phyloP scores from a whole-genome alignment of 2,797 vertebrate species.

The Rousettus madagascariensis region DNA sequence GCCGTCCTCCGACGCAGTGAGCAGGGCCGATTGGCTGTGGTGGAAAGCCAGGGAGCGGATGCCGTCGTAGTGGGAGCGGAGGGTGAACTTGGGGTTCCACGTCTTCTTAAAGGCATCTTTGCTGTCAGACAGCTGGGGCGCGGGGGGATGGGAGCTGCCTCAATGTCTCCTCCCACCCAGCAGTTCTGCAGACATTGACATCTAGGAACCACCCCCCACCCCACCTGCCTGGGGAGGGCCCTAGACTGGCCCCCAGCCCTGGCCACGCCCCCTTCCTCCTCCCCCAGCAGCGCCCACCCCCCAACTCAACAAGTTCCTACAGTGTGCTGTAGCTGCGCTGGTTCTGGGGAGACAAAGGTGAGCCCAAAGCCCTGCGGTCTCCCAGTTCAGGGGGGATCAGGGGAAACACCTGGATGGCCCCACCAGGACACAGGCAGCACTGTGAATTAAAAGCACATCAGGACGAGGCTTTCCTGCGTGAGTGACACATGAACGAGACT shows the following conservation, averaged over 20 bases:
- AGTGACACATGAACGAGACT: not conserved
- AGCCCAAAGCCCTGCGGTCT: not conserved
- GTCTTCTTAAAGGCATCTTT: conserved; percentile 93
- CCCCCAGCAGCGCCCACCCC: not conserved
- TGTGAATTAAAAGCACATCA: not conserved
- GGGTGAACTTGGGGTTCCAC: conserved; percentile 94
- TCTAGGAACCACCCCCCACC: not conserved
- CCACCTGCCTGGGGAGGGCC: not conserved
- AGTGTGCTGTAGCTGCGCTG: not conserved
- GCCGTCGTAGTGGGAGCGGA: conserved; percentile 94
- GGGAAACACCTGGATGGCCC: not conserved
- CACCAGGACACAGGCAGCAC: not conserved
- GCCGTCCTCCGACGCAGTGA: conserved; percentile 93
- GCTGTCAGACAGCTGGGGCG: conserved; percentile 89
- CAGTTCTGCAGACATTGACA: not conserved
- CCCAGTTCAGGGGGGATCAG: not conserved
- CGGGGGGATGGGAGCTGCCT: not conserved
- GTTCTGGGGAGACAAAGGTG: not conserved
- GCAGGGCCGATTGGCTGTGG: conserved; percentile 89
- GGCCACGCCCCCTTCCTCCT: accelerated
- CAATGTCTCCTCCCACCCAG: not conserved
- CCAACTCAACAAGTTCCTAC: not conserved
- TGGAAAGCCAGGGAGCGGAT: conserved; percentile 93
- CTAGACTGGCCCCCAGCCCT: not conserved
- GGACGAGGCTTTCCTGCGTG: not conserved